Conservation (phyloP, 2,113 vertebrate species). For the Ceuthmochares aereus region DNA sequence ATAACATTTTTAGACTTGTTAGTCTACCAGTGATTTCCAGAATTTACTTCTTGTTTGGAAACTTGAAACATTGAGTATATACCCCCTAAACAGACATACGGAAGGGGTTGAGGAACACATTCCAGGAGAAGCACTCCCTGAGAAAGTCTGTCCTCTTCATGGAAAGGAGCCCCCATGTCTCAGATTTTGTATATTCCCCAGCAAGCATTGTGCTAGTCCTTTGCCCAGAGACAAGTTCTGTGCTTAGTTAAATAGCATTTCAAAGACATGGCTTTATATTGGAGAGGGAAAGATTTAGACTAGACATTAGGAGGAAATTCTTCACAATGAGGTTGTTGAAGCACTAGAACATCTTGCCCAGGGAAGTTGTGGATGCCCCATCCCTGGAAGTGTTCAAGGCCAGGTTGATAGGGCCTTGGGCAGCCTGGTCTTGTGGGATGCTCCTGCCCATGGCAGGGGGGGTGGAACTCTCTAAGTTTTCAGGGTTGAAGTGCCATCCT, state of each 20-base stretch:
- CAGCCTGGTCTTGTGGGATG: no score
- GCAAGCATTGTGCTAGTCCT: neutral
- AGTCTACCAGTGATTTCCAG: neutral
- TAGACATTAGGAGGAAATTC: no score
- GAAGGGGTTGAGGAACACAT: neutral
- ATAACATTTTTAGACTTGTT: neutral
- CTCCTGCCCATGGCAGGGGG: no score
- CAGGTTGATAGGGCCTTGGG: no score
- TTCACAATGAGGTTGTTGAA: no score
- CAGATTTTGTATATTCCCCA: neutral
- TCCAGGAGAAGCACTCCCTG: neutral
- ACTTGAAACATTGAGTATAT: neutral
- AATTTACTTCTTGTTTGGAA: neutral
- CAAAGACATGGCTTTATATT: neutral
- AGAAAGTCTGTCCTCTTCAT: neutral
- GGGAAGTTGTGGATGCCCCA: no score
- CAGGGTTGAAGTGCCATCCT: no score
- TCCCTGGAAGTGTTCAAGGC: no score
- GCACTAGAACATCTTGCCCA: no score
- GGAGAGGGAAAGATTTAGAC: no score
- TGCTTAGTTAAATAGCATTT: neutral
- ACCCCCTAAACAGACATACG: neutral
- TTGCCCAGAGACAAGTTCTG: neutral
- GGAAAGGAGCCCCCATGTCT: neutral
- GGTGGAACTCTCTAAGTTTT: no score